phyloP scores from a whole-genome alignment of 2,113 vertebrate species.

The Petaurus breviceps region DNA sequence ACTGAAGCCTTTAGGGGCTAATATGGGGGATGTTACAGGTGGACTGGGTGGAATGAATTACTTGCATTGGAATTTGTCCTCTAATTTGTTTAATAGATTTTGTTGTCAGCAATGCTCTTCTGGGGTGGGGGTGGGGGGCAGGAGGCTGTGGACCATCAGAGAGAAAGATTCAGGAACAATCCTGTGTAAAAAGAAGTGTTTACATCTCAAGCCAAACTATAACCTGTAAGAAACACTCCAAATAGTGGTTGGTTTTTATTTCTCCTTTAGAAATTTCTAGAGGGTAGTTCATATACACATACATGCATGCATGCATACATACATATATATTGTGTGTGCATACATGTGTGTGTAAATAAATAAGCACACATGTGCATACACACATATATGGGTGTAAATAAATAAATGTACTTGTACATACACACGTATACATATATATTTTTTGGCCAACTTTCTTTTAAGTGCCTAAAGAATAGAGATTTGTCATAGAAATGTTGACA shows the following conservation, averaged over 20 bases:
- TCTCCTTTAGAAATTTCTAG: neutral
- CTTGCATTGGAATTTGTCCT: neutral
- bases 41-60: neutral
- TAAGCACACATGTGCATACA: neutral
- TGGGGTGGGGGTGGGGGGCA: too few relatives aligned
- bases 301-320: neutral
- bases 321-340: too few relatives aligned
- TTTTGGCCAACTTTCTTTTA: conserved; percentile 14
- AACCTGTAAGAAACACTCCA: neutral
- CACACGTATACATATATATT: neutral
- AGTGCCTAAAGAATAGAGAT: conserved; percentile 37
- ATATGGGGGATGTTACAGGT: neutral
- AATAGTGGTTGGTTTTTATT: neutral
- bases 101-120: neutral
- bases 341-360: too few relatives aligned
- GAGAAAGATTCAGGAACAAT: neutral
- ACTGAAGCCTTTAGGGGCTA: neutral
- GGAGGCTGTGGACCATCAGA: neutral
- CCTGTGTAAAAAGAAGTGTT: neutral
- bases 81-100: neutral
- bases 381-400: neutral
- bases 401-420: too few relatives aligned
- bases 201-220: neutral
- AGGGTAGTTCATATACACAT: neutral
- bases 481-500: conserved; percentile 50